Conservation (phyloP, 2,888 invertebrate species). For the Microchrysa polita region DNA sequence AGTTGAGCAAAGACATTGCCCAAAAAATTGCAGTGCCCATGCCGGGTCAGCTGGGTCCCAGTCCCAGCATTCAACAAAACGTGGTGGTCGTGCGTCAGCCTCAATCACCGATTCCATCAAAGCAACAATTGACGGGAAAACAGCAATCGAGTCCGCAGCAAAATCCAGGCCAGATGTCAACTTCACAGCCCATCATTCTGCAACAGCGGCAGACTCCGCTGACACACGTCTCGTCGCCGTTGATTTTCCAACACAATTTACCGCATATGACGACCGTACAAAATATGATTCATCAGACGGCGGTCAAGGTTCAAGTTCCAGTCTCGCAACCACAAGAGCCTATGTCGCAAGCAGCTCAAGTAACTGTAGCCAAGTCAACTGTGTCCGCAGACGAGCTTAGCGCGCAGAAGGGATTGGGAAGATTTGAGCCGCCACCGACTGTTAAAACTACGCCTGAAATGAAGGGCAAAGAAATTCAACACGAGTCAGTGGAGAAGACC, state of each 20-base stretch:
- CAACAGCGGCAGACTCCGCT: constrained; percentile 25
- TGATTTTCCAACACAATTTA: constrained; percentile 26
- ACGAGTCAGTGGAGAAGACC: not conserved
- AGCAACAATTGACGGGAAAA: constrained; percentile 25
- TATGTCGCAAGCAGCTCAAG: not conserved
- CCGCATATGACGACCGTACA: constrained; percentile 8
- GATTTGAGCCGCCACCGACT: not conserved
- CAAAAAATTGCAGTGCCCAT: constrained; percentile 39
- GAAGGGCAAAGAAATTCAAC: too few species aligned
- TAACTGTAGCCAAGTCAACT: not conserved
- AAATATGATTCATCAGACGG: constrained; percentile 1
- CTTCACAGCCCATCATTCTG: constrained; percentile 18
- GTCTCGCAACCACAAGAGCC: constrained; percentile 30
- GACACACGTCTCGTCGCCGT: constrained; percentile 11
- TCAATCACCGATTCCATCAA: constrained; percentile 19
- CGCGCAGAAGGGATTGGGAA: not conserved
- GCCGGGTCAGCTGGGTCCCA: constrained; percentile 32
- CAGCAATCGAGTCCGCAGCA: constrained; percentile 7
- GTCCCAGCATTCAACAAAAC: constrained; percentile 45
- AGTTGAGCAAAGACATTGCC: constrained; percentile 30
- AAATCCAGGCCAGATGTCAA: constrained; percentile 29
- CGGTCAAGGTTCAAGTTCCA: constrained; percentile 37
- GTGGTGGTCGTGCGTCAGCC: constrained; percentile 48
- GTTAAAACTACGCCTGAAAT: too few species aligned
- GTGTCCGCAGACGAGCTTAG: not conserved